Conservation (phyloP, 2,888 invertebrate genomes). For the Drosophila gaucha region DNA sequence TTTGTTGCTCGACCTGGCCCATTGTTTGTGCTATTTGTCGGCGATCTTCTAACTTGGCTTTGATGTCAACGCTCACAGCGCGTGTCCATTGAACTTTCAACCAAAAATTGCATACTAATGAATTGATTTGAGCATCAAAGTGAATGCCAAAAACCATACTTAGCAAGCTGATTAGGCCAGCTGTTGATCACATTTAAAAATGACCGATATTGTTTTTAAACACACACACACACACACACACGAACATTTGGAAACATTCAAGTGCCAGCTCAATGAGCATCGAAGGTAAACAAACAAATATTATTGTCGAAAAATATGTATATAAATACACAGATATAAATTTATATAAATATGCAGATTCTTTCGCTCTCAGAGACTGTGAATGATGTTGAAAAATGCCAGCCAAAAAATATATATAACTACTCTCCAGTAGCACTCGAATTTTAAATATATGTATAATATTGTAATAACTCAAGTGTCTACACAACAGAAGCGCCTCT, state of each 20-base stretch:
- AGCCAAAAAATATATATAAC: neutral
- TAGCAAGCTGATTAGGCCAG: conserved; percentile 32
- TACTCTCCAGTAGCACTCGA: conserved; percentile 75
- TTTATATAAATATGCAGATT: conserved; percentile 42
- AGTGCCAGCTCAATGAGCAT: conserved; percentile 55
- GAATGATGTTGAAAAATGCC: conserved; percentile 32
- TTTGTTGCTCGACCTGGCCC: conserved; percentile 15
- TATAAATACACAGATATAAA: conserved; percentile 24
- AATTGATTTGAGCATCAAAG: conserved; percentile 14
- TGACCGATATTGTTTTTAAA: conserved; percentile 62
- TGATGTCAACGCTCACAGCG: conserved; percentile 62
- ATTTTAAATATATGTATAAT: conserved; percentile 70
- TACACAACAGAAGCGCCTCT: conserved; percentile 72
- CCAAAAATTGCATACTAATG: conserved; percentile 37
- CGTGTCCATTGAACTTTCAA: conserved; percentile 70
- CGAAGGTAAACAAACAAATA: conserved; percentile 65
- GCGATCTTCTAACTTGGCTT: conserved; percentile 51
- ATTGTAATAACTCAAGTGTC: conserved; percentile 78
- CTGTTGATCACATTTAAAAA: conserved; percentile 40
- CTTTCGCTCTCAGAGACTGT: conserved; percentile 28
- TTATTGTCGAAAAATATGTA: conserved; percentile 48
- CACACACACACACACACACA: conserved; percentile 48
- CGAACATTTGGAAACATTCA: conserved; percentile 46
- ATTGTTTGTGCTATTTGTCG: conserved; percentile 54
- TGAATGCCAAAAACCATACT: conserved; percentile 1